A percentile compares a stretch with the other conserved stretches of the same genome.
Conservation (phyloP, 1,140 invertebrate species). For the Heliconius hewitsoni region DNA sequence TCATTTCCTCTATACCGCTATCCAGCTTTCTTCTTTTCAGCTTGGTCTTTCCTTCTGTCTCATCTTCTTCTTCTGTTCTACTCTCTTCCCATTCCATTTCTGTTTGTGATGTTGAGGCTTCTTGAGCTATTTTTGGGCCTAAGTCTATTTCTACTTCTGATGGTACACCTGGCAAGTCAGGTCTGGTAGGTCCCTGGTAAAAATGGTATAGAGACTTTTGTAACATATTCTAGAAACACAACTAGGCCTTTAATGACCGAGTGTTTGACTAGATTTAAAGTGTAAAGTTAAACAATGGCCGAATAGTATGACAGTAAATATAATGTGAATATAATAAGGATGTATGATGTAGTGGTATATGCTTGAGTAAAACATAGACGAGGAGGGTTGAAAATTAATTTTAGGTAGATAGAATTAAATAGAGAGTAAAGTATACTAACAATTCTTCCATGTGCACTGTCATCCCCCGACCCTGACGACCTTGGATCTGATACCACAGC, state of each 20-base stretch:
- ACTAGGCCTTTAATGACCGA: not conserved
- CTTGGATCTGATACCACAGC: conserved; percentile 11
- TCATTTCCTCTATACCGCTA: conserved; percentile 80
- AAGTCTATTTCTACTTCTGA: conserved; percentile 43
- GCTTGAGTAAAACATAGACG: no score
- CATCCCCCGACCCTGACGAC: conserved; percentile 11
- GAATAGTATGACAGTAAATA: no score
- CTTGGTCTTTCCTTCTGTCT: conserved; percentile 40
- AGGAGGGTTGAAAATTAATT: not conserved
- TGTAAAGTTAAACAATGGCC: no score
- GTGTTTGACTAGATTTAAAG: no score
- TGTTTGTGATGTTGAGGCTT: conserved; percentile 17
- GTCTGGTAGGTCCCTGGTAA: not conserved
- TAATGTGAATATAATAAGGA: no score
- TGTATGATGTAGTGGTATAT: no score
- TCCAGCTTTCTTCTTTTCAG: conserved; percentile 83
- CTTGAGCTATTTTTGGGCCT: conserved; percentile 18
- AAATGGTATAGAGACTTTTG: not conserved
- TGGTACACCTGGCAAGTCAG: conserved; percentile 22
- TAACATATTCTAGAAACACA: not conserved
- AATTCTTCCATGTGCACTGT: conserved; percentile 9
- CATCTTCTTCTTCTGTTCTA: conserved; percentile 32
- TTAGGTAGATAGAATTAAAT: no score
- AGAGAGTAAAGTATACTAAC: conserved; percentile 5
- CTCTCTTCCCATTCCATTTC: conserved; percentile 39